phyloP scores from a whole-genome alignment of 2,113 vertebrate species.

The Aptenodytes patagonicus region DNA sequence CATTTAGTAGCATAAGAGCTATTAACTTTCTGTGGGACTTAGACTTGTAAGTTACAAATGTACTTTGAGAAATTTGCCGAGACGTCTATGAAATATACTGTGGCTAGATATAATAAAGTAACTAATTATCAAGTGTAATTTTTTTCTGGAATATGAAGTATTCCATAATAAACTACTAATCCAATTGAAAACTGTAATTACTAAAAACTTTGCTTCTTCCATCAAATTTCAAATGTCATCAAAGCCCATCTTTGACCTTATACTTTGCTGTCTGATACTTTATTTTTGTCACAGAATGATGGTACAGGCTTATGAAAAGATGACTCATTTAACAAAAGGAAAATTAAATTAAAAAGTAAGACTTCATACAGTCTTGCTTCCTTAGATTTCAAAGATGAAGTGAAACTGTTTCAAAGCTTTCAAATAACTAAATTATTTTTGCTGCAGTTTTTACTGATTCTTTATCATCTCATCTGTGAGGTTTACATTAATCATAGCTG shows the following conservation, averaged over 20 bases:
- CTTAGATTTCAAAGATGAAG: slow-evolving; percentile 26
- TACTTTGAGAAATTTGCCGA: not conserved
- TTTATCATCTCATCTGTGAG: slow-evolving; percentile 13
- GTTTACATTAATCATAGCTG: not conserved
- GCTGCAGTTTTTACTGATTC: not conserved
- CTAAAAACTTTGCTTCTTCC: not conserved
- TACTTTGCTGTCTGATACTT: not conserved
- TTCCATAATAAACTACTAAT: not conserved
- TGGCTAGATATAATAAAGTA: not conserved
- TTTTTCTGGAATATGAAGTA: not conserved
- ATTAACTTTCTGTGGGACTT: not conserved
- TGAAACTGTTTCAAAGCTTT: slow-evolving; percentile 36
- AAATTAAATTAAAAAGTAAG: slow-evolving; percentile 29
- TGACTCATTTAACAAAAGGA: slow-evolving; percentile 50
- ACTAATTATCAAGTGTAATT: not conserved
- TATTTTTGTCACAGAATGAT: slow-evolving; percentile 1
- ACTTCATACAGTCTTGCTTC: slow-evolving; percentile 2
- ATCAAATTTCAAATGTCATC: not conserved
- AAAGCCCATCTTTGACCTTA: not conserved
- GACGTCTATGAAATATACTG: not conserved
- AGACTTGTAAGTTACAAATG: not conserved
- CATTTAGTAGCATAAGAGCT: not conserved
- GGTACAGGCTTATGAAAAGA: not conserved
- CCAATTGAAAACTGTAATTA: not conserved
- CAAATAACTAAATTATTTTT: slow-evolving; percentile 31